Evolutionary conservation across 2,113 vertebrate species (phyloP).

Genomic region (Prunella fulvescens): DNA sequence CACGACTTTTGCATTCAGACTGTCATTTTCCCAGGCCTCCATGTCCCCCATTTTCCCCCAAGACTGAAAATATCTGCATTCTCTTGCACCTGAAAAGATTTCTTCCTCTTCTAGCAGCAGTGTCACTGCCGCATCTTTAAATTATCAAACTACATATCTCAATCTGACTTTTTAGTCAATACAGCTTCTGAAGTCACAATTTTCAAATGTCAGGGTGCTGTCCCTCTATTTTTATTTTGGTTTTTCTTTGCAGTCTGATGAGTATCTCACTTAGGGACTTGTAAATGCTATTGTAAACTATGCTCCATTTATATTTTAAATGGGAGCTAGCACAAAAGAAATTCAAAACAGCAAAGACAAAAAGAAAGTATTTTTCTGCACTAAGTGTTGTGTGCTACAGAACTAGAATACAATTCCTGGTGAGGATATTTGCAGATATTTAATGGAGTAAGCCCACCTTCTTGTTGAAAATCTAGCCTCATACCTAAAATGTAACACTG

Average conservation of each 20-base stretch:
- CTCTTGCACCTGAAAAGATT: background rate
- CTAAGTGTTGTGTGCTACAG: background rate
- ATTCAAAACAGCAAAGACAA: background rate
- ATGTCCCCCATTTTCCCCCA: background rate
- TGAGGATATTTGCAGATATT: background rate
- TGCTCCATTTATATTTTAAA: background rate
- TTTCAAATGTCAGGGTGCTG: background rate
- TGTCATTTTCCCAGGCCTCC: background rate
- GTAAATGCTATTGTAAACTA: background rate
- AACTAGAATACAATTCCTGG: background rate
- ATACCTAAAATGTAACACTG: background rate
- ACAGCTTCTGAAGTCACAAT: background rate
- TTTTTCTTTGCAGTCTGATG: background rate
- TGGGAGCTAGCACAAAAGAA: background rate
- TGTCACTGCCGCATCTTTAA: background rate
- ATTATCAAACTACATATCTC: background rate
- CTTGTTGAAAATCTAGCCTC: background rate
- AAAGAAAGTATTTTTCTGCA: background rate
- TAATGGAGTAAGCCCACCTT: background rate
- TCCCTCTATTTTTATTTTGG: background rate
- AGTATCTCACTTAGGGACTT: background rate
- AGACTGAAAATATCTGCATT: slow-evolving; percentile 15
- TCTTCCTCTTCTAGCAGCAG: background rate
- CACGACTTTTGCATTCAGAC: background rate
- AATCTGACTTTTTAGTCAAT: background rate